Evolutionary conservation across 2,797 vertebrate genomes (phyloP).

Genomic region (Eupleurogrammus muticus): DNA sequence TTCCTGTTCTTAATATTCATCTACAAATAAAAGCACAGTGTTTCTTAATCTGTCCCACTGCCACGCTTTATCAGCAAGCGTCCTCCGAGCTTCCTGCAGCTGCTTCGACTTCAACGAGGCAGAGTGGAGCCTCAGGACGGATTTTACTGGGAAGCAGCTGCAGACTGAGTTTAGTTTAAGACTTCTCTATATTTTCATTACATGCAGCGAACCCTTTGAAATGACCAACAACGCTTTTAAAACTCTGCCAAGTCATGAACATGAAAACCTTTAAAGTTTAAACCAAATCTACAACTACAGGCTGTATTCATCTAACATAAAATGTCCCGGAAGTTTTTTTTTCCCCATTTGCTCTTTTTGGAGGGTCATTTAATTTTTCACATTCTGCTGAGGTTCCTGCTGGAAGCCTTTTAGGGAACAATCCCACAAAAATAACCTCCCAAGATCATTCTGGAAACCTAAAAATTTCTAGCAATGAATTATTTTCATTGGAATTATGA

Average conservation of each 20-base stretch:
- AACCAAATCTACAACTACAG: not conserved
- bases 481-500: too few species aligned
- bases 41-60: not conserved
- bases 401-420: too few species aligned
- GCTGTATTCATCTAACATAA: too few species aligned
- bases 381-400: too few species aligned
- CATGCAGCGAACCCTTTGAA: not conserved
- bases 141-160: constrained; percentile 3
- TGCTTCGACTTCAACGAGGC: not conserved
- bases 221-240: constrained; percentile 1
- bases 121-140: not conserved
- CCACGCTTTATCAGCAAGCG: constrained; percentile 24
- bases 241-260: not conserved
- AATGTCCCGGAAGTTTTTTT: too few species aligned
- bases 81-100: constrained; percentile 17
- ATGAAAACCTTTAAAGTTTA: not conserved
- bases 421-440: too few species aligned
- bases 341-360: too few species aligned
- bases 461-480: too few species aligned
- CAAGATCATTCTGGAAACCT: too few species aligned
- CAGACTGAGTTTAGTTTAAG: not conserved
- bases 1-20: not conserved
- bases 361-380: too few species aligned
- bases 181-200: not conserved
- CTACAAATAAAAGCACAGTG: constrained; percentile 1